Base-by-base conservation (phyloP, 2,797 vertebrate species). In the Gymnocypris eckloni region DNA sequence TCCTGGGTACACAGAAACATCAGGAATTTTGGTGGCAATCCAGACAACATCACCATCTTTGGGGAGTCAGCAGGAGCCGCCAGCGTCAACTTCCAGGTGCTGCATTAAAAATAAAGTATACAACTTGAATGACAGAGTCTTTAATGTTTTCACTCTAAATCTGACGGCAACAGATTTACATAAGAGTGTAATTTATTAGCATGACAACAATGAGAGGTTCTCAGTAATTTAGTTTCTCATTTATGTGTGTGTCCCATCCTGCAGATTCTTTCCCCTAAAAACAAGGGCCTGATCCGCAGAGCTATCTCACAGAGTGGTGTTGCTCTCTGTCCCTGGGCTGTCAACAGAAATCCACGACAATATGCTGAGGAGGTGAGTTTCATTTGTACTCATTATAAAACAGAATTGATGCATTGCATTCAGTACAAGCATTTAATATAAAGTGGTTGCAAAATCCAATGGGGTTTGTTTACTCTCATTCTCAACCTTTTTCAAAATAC, bases 1-100 rank as follows among this genome's bases (percentile, higher is more conserved):
- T 93, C 96, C 2, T 99, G 98, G 98, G 98, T 99, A 77, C 94
- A 98, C 95, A 96, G 97, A 88, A 99, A 99, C 92, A 99, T 99
- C 81, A 95, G 84, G 0, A 93, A 94, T 25, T 99, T 99, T 6
- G 98, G 98, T 4, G 98, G 98, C 9, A 95, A 99, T 92, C 96
- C 98, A 0, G 69, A 95, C 84, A 99, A 96, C 91, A 94, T 99
- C 90, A 99, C 98, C 22, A 0, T 99, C 89, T 99, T 99, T 50
- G 98, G 98, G 81, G 97, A 99, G 72, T 99, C 98, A 4, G 98
- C 98, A 0, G 98, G 98, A 41, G 95, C 12, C 0, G 94, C 87
- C 89, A 98, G 98, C 4, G 97, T 97, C 77, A 98, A 92, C 90
- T 94, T 98, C 79, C 98, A 99, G 97, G 98, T 97, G 61, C 79